Base-by-base conservation (phyloP, 2,888 invertebrate genomes). In the Lissocephala sabroskyi region DNA sequence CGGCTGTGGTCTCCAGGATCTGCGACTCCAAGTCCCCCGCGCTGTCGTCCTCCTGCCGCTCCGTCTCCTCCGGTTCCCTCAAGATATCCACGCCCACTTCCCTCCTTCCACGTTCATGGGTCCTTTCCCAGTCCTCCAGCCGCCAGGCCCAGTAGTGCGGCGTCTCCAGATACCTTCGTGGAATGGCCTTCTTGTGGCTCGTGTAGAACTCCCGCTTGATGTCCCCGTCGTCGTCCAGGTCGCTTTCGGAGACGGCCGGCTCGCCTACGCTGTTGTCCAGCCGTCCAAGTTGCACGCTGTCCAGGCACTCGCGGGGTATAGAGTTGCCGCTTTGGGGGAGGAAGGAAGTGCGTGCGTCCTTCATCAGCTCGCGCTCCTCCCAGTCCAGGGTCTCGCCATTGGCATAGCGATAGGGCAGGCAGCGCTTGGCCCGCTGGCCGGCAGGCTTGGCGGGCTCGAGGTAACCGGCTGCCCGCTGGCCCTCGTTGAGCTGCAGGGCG, bases 291-390 rank as follows among this genome's bases (percentile, higher is more conserved):
- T 43, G 35, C 7, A 11, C 5, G 35, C 9, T 10, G 18, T 67
- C 67, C 17, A 77, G 55, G 48, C 83, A 85, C 36, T 84, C 80
- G 4, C 80, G 71, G 0, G 87, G 86, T 28, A 88, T 79, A 33
- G 86, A 81, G 33, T 87, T 82, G 36, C 86, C 86, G 45, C 87
- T 87, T 0, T 84, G 82, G 0, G 90, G 89, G 33, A 89, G 79
- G 64, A 89, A 91, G 11, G 89, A 89, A 0, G 90, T 90, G 39
- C 87, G 86, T 43, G 88, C 87, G 56, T 89, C 90, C 59, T 87
- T 86, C 70, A 89, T 86, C 1, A 90, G 84, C 39, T 88, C 87
- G 44, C 88, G 84, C 50, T 89, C 89, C 48, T 89, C 89, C 11
- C 87, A 83, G 59, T 88, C 84, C 18, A 79, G 44, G 2, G 66